Percentiles rank a stretch among this genome's conserved stretches.
Conservation (phyloP, 1,140 invertebrate species). For the Tigriopus japonicus region DNA sequence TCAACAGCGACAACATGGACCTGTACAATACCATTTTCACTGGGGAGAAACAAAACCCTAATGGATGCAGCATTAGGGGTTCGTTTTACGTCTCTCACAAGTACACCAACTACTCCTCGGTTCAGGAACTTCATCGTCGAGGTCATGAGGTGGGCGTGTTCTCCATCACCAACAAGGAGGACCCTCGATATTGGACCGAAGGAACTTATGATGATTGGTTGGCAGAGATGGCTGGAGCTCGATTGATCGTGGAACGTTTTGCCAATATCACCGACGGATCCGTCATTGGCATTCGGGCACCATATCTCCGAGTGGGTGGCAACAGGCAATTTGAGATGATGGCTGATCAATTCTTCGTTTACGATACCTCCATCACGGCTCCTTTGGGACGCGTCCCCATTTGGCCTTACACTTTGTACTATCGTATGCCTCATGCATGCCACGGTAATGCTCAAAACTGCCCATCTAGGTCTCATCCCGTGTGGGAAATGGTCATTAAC, state of each 20-base stretch:
- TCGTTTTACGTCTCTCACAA: constrained; percentile 93
- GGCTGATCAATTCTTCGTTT: constrained; percentile 82
- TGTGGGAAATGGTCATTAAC: constrained; percentile 93
- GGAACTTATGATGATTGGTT: constrained; percentile 78
- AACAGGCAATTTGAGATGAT: constrained; percentile 92
- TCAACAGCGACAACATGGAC: constrained; percentile 85
- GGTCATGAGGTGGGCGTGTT: constrained; percentile 87
- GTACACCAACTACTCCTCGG: constrained; percentile 83
- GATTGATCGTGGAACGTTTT: constrained; percentile 38
- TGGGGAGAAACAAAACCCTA: constrained; percentile 63
- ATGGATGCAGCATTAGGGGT: constrained; percentile 56
- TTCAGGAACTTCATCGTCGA: constrained; percentile 68
- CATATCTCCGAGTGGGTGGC: constrained; percentile 72
- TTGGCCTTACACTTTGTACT: constrained; percentile 89
- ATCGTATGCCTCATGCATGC: constrained; percentile 83
- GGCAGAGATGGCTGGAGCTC: constrained; percentile 83
- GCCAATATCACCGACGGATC: constrained; percentile 76
- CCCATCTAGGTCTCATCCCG: constrained; percentile 66
- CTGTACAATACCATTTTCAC: constrained; percentile 77
- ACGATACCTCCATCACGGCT: constrained; percentile 81
- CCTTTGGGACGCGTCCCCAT: constrained; percentile 67
- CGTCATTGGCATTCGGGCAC: constrained; percentile 68
- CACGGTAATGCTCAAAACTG: constrained; percentile 81
- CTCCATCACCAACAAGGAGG: constrained; percentile 78
- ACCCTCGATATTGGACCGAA: constrained; percentile 67